These are phyloP conservation scores for Drosophila rellima DNA, from an alignment of 2,888 invertebrate genomes.

Conservation along the genomic window DNA sequence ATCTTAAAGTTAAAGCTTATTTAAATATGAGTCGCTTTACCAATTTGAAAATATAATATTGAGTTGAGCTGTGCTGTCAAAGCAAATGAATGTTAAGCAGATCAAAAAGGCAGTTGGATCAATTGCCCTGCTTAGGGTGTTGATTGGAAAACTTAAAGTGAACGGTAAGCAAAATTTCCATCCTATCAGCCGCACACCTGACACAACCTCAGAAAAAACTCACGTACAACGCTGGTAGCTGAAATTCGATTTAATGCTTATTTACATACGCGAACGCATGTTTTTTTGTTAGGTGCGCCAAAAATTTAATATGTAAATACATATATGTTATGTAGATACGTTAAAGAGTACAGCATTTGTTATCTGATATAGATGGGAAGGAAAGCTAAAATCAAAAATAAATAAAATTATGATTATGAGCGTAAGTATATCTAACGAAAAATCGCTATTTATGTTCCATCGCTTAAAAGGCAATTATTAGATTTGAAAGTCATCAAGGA, in stretches of 20 bases:
- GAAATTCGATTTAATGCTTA: constrained; percentile 69
- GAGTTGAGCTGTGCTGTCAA: constrained; percentile 36
- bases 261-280: constrained; percentile 41
- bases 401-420: constrained; percentile 1
- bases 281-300: constrained; percentile 15
- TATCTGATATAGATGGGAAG: background rate
- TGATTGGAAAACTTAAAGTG: constrained; percentile 61
- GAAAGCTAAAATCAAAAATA: constrained; percentile 1
- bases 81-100: constrained; percentile 52
- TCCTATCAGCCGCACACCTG: constrained; percentile 11
- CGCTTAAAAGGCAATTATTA: background rate
- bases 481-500: background rate
- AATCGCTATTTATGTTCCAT: background rate
- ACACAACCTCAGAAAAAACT: constrained; percentile 22
- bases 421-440: background rate
- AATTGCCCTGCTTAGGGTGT: constrained; percentile 44
- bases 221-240: constrained; percentile 18
- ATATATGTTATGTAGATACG: constrained; percentile 5
- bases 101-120: constrained; percentile 65
- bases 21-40: background rate
- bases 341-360: constrained; percentile 8
- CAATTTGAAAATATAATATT: constrained; percentile 4
- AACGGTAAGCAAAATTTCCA: constrained; percentile 39
- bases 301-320: constrained; percentile 11
- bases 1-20: background rate